phyloP scores from a whole-genome alignment of 2,113 vertebrate species.

The Pelvicachromis taeniatus region DNA sequence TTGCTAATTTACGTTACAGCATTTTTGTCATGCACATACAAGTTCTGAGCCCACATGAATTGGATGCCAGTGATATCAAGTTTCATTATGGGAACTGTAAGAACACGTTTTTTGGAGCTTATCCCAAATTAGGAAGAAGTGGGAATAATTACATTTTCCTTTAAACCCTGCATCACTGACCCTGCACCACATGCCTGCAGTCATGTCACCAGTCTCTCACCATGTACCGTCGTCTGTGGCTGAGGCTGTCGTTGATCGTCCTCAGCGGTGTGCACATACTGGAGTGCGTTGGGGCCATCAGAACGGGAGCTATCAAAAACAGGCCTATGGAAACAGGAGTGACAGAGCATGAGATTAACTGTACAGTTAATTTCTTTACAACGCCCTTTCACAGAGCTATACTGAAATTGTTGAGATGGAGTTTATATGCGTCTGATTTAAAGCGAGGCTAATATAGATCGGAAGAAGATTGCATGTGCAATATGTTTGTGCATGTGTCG shows the following conservation, averaged over 20 bases:
- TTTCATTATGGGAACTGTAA: neutral
- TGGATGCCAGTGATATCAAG: neutral
- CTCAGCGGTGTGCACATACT: constrained; percentile 63
- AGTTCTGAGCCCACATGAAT: neutral
- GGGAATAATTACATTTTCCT: neutral
- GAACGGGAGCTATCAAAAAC: constrained; percentile 42
- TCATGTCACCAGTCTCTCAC: constrained; percentile 48
- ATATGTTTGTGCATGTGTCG: neutral
- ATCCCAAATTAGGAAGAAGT: neutral
- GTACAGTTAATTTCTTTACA: neutral
- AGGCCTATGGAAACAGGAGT: constrained; percentile 48
- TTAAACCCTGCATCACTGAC: neutral
- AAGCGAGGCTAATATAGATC: neutral
- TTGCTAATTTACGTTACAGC: neutral
- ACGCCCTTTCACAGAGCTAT: neutral
- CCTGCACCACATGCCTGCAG: neutral
- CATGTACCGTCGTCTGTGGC: constrained; percentile 68
- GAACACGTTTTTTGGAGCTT: neutral
- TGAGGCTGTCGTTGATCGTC: constrained; percentile 66
- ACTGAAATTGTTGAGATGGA: neutral
- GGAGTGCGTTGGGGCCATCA: neutral
- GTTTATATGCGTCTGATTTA: neutral
- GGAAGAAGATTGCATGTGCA: neutral
- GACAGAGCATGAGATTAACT: neutral
- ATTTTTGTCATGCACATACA: neutral